These are phyloP conservation scores for Callopanchax toddi DNA, from an alignment of 2,113 vertebrate genomes.

Conservation along the genomic window DNA sequence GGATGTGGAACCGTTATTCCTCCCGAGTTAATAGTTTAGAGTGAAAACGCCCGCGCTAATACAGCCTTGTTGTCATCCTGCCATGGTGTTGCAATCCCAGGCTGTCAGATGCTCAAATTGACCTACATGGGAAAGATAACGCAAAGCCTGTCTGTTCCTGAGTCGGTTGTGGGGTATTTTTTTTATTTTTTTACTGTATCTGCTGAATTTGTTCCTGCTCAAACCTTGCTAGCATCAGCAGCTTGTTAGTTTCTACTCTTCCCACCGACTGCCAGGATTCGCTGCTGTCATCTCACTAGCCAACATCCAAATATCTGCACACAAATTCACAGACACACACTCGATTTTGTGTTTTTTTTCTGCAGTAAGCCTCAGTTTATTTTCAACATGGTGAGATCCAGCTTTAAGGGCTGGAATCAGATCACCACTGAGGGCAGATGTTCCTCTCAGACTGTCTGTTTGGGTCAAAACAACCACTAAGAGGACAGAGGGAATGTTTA, in stretches of 20 bases:
- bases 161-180: constrained; percentile 42
- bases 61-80: constrained; percentile 53
- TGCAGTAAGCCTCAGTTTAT: constrained; percentile 44
- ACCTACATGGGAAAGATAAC: constrained; percentile 68
- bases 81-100: constrained; percentile 30
- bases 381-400: constrained; percentile 45
- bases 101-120: constrained; percentile 59
- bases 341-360: constrained; percentile 6
- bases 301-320: constrained; percentile 52
- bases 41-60: constrained; percentile 9
- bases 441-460: constrained; percentile 63
- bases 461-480: constrained; percentile 60
- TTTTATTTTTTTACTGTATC: constrained; percentile 50
- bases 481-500: constrained; percentile 56
- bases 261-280: constrained; percentile 44
- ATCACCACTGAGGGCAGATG: constrained; percentile 65
- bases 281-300: constrained; percentile 50
- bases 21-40: constrained; percentile 31
- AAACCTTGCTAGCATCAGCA: constrained; percentile 70
- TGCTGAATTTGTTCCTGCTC: constrained; percentile 63
- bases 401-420: constrained; percentile 50
- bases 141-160: constrained; percentile 51
- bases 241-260: constrained; percentile 67
- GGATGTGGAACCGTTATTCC: constrained; percentile 21
- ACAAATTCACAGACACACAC: constrained; percentile 18